Conservation (phyloP, 1,140 invertebrate genomes). For the Drosophila prosaltans region DNA sequence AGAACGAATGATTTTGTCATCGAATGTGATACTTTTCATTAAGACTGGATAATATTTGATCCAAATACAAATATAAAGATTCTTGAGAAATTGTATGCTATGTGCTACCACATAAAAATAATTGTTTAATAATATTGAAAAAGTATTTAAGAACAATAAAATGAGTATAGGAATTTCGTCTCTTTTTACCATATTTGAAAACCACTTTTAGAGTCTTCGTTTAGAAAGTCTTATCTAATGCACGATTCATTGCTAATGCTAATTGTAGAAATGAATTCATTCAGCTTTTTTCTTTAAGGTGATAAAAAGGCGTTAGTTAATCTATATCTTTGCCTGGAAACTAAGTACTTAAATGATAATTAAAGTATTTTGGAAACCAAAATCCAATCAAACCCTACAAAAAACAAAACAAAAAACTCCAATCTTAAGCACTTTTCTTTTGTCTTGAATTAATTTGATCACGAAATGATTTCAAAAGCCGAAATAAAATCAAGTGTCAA, state of each 20-base stretch:
- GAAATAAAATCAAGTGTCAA: slow-evolving; percentile 10
- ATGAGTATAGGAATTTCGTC: too few species aligned
- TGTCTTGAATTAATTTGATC: background rate
- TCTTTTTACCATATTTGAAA: too few species aligned
- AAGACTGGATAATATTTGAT: too few species aligned
- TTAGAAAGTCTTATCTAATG: background rate
- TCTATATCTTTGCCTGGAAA: slow-evolving; percentile 1
- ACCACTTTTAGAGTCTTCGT: too few species aligned
- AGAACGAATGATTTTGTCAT: too few species aligned
- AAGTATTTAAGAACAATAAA: too few species aligned
- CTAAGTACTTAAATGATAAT: slow-evolving; percentile 1
- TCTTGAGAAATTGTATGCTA: too few species aligned
- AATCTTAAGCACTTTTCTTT: background rate
- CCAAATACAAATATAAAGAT: too few species aligned
- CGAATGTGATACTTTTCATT: too few species aligned
- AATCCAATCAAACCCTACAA: too few species aligned
- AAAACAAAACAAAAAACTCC: background rate
- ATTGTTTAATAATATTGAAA: too few species aligned
- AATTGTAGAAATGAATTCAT: background rate
- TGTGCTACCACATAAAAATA: too few species aligned
- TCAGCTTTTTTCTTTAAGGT: background rate
- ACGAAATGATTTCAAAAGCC: slow-evolving; percentile 1
- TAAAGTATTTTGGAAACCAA: background rate
- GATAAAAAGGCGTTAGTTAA: background rate
- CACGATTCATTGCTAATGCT: background rate